Evolutionary conservation across 2,113 vertebrate species (phyloP).

Genomic region (Gracilinanus agilis): DNA sequence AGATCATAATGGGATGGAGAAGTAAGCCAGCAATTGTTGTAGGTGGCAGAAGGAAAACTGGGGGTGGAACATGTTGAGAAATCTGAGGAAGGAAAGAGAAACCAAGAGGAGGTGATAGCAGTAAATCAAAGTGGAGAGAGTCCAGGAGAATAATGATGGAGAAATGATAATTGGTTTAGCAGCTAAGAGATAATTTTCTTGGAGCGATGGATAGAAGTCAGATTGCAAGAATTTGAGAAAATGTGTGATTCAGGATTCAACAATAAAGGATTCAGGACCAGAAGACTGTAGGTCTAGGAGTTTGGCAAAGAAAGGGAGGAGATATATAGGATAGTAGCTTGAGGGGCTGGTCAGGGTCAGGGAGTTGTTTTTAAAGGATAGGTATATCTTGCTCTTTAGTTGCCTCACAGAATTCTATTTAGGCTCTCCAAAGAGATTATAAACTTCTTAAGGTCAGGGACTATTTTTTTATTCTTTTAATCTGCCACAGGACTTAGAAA

Average conservation of each 20-base stretch:
- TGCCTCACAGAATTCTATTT: background rate
- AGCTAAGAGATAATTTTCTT: background rate
- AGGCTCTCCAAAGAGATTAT: background rate
- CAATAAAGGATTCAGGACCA: background rate
- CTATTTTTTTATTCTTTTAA: background rate
- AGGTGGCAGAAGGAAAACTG: background rate
- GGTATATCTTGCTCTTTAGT: background rate
- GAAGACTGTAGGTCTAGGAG: background rate
- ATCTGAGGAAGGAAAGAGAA: background rate
- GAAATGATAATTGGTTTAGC: constrained; percentile 11
- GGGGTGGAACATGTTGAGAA: background rate
- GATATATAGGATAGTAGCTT: background rate
- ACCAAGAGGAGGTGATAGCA: background rate
- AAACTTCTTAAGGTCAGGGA: background rate
- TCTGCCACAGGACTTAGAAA: background rate
- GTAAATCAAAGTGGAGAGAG: background rate
- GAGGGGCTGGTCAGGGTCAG: background rate
- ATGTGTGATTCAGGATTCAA: too few species aligned
- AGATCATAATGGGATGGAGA: background rate
- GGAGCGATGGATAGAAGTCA: background rate
- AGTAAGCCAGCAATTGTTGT: background rate
- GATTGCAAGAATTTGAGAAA: background rate
- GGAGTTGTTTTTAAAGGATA: background rate
- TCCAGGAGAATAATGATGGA: constrained; percentile 20
- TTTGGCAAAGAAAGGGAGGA: background rate